Evolutionary conservation across 2,797 vertebrate genomes (phyloP).

Genomic region (Oreochromis grahami): DNA sequence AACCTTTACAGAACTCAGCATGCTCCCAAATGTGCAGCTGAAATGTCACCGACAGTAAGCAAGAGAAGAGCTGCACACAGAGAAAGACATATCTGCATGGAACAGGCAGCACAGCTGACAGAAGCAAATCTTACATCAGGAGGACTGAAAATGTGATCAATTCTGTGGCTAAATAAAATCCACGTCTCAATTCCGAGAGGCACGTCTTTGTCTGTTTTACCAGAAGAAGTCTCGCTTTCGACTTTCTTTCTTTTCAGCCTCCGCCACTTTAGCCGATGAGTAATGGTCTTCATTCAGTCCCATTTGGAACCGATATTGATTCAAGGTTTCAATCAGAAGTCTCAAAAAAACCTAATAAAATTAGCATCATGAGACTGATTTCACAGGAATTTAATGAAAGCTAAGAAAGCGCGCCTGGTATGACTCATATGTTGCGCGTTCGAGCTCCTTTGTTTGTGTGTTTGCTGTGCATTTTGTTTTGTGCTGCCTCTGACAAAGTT

Average conservation of each 20-base stretch:
- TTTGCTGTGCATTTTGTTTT: neutral
- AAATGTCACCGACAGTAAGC: slow-evolving; percentile 59
- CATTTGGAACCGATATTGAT: neutral
- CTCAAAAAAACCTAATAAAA: slow-evolving; percentile 2
- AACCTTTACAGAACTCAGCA: slow-evolving; percentile 58
- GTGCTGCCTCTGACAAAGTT: slow-evolving; percentile 5
- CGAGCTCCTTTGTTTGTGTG: neutral
- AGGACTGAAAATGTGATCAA: neutral
- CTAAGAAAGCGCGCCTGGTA: neutral
- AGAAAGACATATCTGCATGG: slow-evolving; percentile 10
- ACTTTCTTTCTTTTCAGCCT: neutral
- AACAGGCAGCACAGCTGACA: slow-evolving; percentile 21
- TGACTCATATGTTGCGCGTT: neutral
- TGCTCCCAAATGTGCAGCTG: slow-evolving; percentile 52
- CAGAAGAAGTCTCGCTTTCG: neutral
- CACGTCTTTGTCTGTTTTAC: neutral
- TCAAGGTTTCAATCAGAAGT: neutral
- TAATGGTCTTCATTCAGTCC: slow-evolving; percentile 4
- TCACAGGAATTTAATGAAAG: neutral
- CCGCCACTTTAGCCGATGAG: neutral
- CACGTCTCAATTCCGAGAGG: neutral
- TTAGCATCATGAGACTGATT: neutral
- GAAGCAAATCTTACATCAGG: neutral
- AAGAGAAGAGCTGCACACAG: slow-evolving; percentile 10
- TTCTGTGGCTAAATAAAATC: slow-evolving; percentile 1